Evolutionary conservation across 2,888 invertebrate species (phyloP).

Genomic region (Papilio elwesi): DNA sequence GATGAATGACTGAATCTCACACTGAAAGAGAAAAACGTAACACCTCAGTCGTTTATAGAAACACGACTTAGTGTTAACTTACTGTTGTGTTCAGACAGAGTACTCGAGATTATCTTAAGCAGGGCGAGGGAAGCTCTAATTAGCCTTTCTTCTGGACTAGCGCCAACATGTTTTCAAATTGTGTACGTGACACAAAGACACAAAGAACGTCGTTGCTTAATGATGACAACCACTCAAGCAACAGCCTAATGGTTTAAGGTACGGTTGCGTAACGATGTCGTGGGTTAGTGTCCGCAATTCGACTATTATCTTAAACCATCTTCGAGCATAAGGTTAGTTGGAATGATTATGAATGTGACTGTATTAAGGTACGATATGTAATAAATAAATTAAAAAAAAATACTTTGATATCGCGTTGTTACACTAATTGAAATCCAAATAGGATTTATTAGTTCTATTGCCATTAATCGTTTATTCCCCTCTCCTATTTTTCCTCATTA

Average conservation of each 20-base stretch:
- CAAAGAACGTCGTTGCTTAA: constrained; percentile 3
- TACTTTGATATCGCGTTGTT: too few relatives aligned
- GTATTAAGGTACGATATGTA: too few relatives aligned
- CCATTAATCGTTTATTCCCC: too few relatives aligned
- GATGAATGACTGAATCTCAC: too few relatives aligned
- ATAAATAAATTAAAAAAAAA: too few relatives aligned
- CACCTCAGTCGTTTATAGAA: background rate
- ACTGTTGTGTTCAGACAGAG: background rate
- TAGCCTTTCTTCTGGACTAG: background rate
- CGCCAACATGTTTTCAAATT: constrained; percentile 1
- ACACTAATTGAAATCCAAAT: too few relatives aligned
- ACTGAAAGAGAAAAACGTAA: too few relatives aligned
- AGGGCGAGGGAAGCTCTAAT: constrained; percentile 1
- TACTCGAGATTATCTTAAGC: too few relatives aligned
- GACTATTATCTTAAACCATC: background rate
- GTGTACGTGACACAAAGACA: constrained; percentile 12
- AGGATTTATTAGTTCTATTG: too few relatives aligned
- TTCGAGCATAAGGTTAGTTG: too few relatives aligned
- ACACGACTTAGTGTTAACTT: background rate
- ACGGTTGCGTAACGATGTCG: background rate
- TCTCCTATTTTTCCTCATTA: too few relatives aligned
- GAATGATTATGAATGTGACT: too few relatives aligned
- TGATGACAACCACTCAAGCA: background rate
- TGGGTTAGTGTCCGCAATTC: background rate
- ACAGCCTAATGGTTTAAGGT: background rate